Evolutionary conservation across 1,140 invertebrate species (phyloP).

Genomic region (Tetramorium parvispinum): DNA sequence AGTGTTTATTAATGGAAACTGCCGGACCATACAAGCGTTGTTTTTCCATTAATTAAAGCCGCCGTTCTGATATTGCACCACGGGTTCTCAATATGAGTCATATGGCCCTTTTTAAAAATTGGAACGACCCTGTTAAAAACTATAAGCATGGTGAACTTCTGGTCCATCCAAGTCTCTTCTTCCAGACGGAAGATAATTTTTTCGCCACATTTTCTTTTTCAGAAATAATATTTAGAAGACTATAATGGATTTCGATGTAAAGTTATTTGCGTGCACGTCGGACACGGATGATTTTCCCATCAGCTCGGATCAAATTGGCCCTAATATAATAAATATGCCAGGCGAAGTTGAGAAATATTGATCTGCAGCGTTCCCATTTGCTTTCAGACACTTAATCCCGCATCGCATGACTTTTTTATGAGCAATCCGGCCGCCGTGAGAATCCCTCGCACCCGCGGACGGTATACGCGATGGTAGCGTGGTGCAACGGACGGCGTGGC

Average conservation of each 20-base stretch:
- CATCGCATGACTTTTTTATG: conserved; percentile 45
- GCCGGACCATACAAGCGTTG: conserved; percentile 23
- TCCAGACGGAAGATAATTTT: neutral
- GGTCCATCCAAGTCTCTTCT: neutral
- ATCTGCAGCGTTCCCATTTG: conserved; percentile 14
- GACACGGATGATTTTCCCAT: neutral
- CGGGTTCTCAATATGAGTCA: conserved; percentile 1
- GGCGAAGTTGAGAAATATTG: neutral
- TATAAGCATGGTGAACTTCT: neutral
- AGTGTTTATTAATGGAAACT: conserved; percentile 59
- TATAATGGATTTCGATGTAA: neutral
- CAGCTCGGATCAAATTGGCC: neutral
- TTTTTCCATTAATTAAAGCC: conserved; percentile 50
- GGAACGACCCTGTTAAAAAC: neutral
- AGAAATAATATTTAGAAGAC: neutral
- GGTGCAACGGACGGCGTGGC: conserved; percentile 21
- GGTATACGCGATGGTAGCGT: conserved; percentile 1
- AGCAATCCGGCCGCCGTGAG: conserved; percentile 45
- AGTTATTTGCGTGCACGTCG: neutral
- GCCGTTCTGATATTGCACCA: neutral
- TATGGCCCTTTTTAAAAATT: too few relatives aligned
- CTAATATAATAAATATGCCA: neutral
- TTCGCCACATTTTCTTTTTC: neutral
- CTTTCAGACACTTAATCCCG: conserved; percentile 39
- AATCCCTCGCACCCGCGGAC: neutral